Base-by-base conservation (phyloP, 2,797 vertebrate genomes). In the Telmatherina bonti region DNA sequence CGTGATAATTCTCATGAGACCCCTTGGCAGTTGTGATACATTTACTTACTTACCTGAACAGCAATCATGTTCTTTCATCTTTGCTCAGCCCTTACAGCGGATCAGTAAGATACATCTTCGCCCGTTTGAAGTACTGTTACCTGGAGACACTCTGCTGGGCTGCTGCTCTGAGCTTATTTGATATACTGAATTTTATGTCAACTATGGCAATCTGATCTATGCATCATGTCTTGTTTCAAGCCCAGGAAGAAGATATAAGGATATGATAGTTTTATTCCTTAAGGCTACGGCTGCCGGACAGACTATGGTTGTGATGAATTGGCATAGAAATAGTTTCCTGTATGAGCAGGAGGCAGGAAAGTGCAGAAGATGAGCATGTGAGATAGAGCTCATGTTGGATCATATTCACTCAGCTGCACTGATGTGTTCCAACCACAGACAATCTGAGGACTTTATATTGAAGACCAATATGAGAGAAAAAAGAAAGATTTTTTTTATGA, bases 101-200 rank as follows among this genome's bases (percentile, higher is more conserved):
- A 90, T 87, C 89, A 87, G 85, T 72, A 59, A 76, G 78, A 89
- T 79, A 84, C 83, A 91, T 89, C 84, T 88, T 60, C 49, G 35
- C 52, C 72, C n/a, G 52, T 90, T 80, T 90, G 82, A 89, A 88
- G 84, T 67, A 79, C 75, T 72, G 85, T 86, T 88, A 85, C 88
- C 88, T 76, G 73, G 88, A 89, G 88, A 91, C 82, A 69, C 1
- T 62, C 90, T 81, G 74, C 85, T 51, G 78, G 81, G 80, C 79
- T 30, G 43, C 78, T 26, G 53, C 70, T 65, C 85, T 52, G 69
- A 85, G 82, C 74, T 90, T 86, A 90, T 90, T 90, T 90, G 87
- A 92, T 91, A 82, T 69, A 90, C 75, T 68, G 87, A 79, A 74
- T 89, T 82, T 79, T 70, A 81, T 91, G 91, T 91, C 90, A 88